Percentiles rank a stretch among this genome's conserved stretches.
Evolutionary conservation across 2,113 vertebrate genomes (phyloP).

Genomic region (Nyctibius bracteatus): DNA sequence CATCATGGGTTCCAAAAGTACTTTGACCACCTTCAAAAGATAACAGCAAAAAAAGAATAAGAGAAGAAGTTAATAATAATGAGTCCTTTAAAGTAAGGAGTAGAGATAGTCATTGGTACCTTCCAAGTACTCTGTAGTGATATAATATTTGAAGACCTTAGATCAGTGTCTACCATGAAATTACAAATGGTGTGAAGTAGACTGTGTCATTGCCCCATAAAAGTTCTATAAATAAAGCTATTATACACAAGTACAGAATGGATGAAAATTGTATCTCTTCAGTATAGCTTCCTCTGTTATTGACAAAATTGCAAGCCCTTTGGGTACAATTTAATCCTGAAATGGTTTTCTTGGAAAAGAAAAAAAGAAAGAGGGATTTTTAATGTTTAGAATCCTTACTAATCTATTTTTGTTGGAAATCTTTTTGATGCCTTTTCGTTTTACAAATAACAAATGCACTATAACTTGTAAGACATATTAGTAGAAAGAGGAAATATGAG

Average conservation of each 20-base stretch:
- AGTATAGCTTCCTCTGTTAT: background rate
- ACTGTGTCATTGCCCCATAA: background rate
- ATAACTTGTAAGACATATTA: background rate
- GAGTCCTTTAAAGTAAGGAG: background rate
- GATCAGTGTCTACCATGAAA: background rate
- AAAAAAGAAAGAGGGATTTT: background rate
- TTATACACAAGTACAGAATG: background rate
- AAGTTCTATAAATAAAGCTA: background rate
- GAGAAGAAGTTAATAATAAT: background rate
- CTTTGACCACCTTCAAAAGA: background rate
- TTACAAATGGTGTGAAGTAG: background rate
- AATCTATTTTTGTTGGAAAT: constrained; percentile 14
- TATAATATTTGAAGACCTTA: background rate
- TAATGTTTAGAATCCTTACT: background rate
- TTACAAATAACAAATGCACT: background rate
- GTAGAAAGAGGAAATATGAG: background rate
- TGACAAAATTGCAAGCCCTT: background rate
- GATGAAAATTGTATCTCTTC: background rate
- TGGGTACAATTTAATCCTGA: background rate
- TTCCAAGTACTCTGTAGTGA: background rate
- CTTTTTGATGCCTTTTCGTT: background rate
- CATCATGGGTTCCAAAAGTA: background rate
- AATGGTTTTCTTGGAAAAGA: background rate
- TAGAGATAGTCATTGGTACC: background rate
- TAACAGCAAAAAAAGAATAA: background rate